Conservation (phyloP, 2,113 vertebrate genomes). For the Zosterops hypoxanthus region DNA sequence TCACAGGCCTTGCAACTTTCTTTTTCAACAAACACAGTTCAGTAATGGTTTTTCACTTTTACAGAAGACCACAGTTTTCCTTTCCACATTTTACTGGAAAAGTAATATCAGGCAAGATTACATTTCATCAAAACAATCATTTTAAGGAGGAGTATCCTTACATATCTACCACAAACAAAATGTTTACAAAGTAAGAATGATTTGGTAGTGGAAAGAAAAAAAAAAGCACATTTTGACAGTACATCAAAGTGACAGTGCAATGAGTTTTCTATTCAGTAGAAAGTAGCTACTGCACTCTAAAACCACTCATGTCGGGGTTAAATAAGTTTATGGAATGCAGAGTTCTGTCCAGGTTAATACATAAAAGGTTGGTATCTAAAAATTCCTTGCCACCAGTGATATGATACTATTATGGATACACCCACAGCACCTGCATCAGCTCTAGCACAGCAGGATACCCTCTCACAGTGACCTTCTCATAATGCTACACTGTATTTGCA, state of each 20-base stretch:
- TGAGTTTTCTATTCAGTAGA: neutral
- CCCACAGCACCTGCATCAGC: slow-evolving; percentile 37
- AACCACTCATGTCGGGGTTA: neutral
- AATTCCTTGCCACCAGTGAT: slow-evolving; percentile 13
- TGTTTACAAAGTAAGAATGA: neutral
- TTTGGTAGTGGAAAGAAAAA: neutral
- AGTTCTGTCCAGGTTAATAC: neutral
- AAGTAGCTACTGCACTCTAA: neutral
- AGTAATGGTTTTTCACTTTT: slow-evolving; percentile 2
- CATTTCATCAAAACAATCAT: neutral
- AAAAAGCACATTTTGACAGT: neutral
- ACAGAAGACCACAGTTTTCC: neutral
- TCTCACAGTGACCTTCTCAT: slow-evolving; percentile 46
- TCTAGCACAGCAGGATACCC: slow-evolving; percentile 7
- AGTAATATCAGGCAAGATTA: neutral
- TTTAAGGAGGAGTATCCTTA: neutral
- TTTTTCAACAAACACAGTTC: neutral
- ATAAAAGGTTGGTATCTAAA: neutral
- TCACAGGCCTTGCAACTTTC: neutral
- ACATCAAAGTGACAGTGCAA: neutral
- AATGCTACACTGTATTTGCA: neutral
- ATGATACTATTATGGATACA: slow-evolving; percentile 19
- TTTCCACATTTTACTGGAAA: neutral
- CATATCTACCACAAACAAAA: neutral
- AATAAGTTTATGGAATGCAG: slow-evolving; percentile 47